A percentile compares a stretch with the other conserved stretches of the same genome.
Evolutionary conservation across 2,888 invertebrate genomes (phyloP).

Genomic region (Agriotes lineatus): DNA sequence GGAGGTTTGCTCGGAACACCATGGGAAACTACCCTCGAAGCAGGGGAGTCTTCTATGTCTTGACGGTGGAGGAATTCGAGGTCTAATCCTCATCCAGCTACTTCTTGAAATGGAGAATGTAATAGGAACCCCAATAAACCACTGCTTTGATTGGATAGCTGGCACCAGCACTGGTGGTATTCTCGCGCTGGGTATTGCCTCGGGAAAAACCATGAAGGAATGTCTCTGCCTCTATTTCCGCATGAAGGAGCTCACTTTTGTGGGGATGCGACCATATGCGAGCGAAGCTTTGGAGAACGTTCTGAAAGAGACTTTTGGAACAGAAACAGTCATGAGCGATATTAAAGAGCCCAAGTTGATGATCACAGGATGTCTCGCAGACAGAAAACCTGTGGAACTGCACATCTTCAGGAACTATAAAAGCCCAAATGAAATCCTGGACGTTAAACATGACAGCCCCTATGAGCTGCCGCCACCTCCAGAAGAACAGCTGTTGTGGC

Average conservation of each 20-base stretch:
- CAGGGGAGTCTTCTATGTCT: constrained; percentile 80
- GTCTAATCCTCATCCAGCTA: constrained; percentile 84
- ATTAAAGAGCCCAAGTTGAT: constrained; percentile 86
- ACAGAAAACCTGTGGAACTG: constrained; percentile 92
- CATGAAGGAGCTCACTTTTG: constrained; percentile 94
- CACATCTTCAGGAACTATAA: constrained; percentile 95
- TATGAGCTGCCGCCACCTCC: constrained; percentile 72
- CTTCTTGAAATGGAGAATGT: constrained; percentile 81
- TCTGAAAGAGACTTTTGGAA: constrained; percentile 89
- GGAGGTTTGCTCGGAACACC: constrained; percentile 68
- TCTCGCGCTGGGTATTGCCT: constrained; percentile 83
- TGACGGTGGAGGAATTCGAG: constrained; percentile 98
- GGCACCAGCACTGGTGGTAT: constrained; percentile 88
- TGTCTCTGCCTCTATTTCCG: constrained; percentile 93
- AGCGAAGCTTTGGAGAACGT: constrained; percentile 88
- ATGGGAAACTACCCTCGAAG: constrained; percentile 59
- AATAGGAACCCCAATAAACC: constrained; percentile 79
- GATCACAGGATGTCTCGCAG: constrained; percentile 91
- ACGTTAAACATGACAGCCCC: constrained; percentile 65
- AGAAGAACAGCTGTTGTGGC: constrained; percentile 87
- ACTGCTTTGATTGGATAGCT: constrained; percentile 96
- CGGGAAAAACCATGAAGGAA: constrained; percentile 84
- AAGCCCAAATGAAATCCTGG: constrained; percentile 79
- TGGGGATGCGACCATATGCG: constrained; percentile 91
- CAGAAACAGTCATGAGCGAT: constrained; percentile 88